Percentiles rank a stretch among this genome's conserved stretches.
These are phyloP conservation scores for Pandion haliaetus DNA, from an alignment of 2,113 vertebrate species.

Conservation along the genomic window DNA sequence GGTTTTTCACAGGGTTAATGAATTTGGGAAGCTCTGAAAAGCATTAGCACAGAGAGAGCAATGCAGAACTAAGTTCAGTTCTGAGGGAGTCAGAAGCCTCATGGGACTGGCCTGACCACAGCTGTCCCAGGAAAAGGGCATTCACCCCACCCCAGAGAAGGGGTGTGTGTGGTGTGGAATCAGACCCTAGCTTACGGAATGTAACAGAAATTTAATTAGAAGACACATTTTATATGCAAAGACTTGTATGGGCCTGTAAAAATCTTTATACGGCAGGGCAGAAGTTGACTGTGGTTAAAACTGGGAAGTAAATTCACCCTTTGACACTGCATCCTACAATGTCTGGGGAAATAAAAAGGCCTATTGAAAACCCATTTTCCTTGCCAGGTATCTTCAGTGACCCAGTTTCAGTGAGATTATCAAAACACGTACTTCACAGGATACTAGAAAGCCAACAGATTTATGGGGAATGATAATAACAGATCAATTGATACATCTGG, in stretches of 20 bases:
- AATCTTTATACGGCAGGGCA: background rate
- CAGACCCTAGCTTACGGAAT: background rate
- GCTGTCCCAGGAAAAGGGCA: background rate
- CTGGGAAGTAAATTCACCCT: background rate
- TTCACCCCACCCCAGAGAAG: background rate
- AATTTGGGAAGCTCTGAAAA: background rate
- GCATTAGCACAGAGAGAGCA: background rate
- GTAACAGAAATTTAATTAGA: background rate
- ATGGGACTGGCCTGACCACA: background rate
- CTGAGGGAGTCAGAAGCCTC: background rate
- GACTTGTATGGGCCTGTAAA: background rate
- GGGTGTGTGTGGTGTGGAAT: no score
- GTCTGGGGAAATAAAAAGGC: background rate
- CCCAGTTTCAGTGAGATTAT: background rate
- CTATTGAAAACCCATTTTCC: background rate
- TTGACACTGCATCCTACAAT: background rate
- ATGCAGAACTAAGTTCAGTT: background rate
- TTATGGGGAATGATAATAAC: background rate
- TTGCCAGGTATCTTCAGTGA: background rate
- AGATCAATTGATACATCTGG: background rate
- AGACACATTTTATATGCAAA: background rate
- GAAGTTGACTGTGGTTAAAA: background rate
- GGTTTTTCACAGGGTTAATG: slow-evolving; percentile 15
- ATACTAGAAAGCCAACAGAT: background rate
- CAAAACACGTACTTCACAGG: background rate